These are phyloP conservation scores for Ranitomeya variabilis DNA, from an alignment of 2,113 vertebrate genomes.

Conservation along the genomic window DNA sequence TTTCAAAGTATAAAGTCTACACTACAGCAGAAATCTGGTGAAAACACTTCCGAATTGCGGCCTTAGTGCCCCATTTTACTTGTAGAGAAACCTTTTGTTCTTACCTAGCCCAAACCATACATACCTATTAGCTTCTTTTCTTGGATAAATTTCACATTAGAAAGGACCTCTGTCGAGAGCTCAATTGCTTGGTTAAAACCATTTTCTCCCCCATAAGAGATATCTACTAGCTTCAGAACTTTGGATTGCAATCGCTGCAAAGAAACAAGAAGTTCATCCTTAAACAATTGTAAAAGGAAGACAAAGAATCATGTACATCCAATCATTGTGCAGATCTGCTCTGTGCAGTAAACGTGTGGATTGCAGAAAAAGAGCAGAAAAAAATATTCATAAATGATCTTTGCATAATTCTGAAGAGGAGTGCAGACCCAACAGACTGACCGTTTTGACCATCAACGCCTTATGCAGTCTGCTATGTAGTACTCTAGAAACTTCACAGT, in stretches of 20 bases:
- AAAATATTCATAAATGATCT: no score
- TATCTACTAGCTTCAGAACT: slow-evolving; percentile 98
- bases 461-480: no score
- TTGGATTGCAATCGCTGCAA: slow-evolving; percentile 95
- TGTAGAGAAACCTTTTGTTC: neutral
- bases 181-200: slow-evolving; percentile 99
- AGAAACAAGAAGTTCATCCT: slow-evolving; percentile 37
- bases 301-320: neutral
- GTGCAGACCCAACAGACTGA: no score
- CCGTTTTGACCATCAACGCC: no score
- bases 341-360: neutral
- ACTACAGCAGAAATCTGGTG: no score
- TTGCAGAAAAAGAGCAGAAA: no score
- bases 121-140: slow-evolving; percentile 99
- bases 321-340: neutral
- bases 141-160: slow-evolving; percentile 99
- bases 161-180: slow-evolving; percentile 96
- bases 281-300: no score
- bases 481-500: no score
- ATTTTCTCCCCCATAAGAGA: slow-evolving; percentile 98
- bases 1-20: no score
- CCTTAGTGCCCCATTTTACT: no score
- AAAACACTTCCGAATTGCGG: neutral
- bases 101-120: neutral
- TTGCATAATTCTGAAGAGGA: no score